Percentiles rank a stretch among this genome's conserved stretches.
phyloP scores from a whole-genome alignment of 2,888 invertebrate species.

The Scaptomyza parva region DNA sequence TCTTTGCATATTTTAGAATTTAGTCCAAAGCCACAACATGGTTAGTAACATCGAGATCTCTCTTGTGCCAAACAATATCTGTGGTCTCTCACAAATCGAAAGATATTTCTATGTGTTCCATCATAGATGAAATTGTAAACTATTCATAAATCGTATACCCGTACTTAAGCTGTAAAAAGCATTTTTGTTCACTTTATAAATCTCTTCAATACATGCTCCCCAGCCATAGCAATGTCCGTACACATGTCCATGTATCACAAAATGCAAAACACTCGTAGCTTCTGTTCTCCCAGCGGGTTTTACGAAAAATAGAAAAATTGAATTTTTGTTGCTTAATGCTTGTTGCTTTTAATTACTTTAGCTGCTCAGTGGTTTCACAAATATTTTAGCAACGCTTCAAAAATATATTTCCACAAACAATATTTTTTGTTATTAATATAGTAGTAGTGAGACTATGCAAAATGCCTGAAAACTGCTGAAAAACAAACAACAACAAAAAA shows the following conservation, averaged over 20 bases:
- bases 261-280: slow-evolving; percentile 10
- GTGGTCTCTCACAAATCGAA: not conserved
- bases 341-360: slow-evolving; percentile 59
- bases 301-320: slow-evolving; percentile 13
- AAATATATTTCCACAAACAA: slow-evolving; percentile 44
- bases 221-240: slow-evolving; percentile 1
- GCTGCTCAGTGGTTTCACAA: slow-evolving; percentile 31
- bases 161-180: not conserved
- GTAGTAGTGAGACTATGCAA: slow-evolving; percentile 14
- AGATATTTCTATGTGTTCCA: not conserved
- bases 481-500: slow-evolving; percentile 12
- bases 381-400: slow-evolving; percentile 56
- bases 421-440: slow-evolving; percentile 37
- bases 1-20: not conserved
- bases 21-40: not conserved
- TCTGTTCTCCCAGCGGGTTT: not conserved
- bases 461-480: slow-evolving; percentile 5
- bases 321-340: slow-evolving; percentile 12
- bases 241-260: not conserved
- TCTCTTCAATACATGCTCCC: not conserved
- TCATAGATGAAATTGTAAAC: not conserved
- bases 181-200: not conserved
- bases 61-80: not conserved
- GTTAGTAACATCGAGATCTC: not conserved
- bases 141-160: not conserved